These are phyloP conservation scores for Protonibea diacanthus DNA, from an alignment of 2,797 vertebrate species.

Conservation along the genomic window DNA sequence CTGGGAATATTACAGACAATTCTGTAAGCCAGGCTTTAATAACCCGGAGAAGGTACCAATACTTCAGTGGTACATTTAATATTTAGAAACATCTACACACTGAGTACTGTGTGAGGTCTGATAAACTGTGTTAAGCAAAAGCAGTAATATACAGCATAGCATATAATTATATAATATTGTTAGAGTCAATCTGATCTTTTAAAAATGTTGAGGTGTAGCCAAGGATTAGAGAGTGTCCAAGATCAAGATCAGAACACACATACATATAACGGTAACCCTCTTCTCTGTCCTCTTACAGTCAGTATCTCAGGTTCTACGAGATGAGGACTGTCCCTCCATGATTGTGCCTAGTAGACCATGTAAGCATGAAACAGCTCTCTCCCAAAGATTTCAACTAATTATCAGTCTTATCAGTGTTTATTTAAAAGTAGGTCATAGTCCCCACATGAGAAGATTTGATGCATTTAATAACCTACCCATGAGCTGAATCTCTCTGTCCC, in stretches of 20 bases:
- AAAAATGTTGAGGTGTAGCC: neutral
- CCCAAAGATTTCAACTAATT: neutral
- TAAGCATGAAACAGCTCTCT: slow-evolving; percentile 74
- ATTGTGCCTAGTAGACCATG: slow-evolving; percentile 92
- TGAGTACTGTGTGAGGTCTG: neutral
- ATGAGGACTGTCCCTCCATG: slow-evolving; percentile 92
- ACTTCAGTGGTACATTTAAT: neutral
- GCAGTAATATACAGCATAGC: neutral
- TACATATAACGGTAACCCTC: neutral
- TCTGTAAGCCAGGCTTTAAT: slow-evolving; percentile 90
- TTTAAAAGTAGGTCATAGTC: neutral
- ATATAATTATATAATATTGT: neutral
- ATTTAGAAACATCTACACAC: neutral
- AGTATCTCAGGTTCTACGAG: slow-evolving; percentile 86
- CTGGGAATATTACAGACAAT: slow-evolving; percentile 92
- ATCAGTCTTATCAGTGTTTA: neutral
- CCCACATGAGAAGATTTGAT: neutral
- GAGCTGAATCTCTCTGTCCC: neutral
- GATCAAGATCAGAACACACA: neutral
- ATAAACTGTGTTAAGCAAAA: slow-evolving; percentile 1
- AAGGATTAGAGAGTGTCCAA: neutral
- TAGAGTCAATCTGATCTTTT: neutral
- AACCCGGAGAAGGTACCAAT: slow-evolving; percentile 87
- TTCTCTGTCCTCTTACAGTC: slow-evolving; percentile 80
- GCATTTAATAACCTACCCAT: too few species aligned